Evolutionary conservation across 2,113 vertebrate species (phyloP).

Genomic region (Puma concolor): DNA sequence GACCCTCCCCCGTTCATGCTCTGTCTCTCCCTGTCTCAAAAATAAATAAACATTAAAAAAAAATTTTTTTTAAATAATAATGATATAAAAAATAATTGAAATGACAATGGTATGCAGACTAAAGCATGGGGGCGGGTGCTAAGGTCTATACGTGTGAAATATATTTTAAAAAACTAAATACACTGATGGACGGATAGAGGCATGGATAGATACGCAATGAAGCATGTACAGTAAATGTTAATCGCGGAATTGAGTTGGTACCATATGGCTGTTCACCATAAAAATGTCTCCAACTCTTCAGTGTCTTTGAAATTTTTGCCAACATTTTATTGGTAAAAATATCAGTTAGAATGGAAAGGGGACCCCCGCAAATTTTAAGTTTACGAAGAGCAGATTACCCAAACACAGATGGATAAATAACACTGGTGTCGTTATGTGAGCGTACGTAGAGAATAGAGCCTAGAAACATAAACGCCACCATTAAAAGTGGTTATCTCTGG

Average conservation of each 20-base stretch:
- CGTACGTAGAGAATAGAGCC: neutral
- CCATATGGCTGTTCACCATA: neutral
- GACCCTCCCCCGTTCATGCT: too few species aligned
- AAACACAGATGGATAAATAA: neutral
- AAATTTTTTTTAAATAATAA: neutral
- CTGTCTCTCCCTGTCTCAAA: too few species aligned
- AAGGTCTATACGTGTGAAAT: neutral
- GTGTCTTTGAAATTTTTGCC: neutral
- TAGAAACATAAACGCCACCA: neutral
- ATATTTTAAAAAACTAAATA: neutral
- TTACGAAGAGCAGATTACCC: neutral
- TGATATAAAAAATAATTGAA: neutral
- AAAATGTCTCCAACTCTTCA: neutral
- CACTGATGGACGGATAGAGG: neutral
- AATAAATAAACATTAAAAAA: too few species aligned
- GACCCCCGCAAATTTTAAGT: neutral
- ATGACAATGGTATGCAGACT: neutral
- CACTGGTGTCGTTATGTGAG: neutral
- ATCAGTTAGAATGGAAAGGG: neutral
- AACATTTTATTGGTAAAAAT: neutral
- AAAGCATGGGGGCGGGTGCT: neutral
- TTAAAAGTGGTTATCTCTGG: neutral
- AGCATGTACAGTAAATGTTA: neutral
- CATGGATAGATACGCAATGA: neutral
- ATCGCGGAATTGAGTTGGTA: neutral